These are phyloP conservation scores for Circaetus gallicus DNA, from an alignment of 2,113 vertebrate species.

Conservation along the genomic window DNA sequence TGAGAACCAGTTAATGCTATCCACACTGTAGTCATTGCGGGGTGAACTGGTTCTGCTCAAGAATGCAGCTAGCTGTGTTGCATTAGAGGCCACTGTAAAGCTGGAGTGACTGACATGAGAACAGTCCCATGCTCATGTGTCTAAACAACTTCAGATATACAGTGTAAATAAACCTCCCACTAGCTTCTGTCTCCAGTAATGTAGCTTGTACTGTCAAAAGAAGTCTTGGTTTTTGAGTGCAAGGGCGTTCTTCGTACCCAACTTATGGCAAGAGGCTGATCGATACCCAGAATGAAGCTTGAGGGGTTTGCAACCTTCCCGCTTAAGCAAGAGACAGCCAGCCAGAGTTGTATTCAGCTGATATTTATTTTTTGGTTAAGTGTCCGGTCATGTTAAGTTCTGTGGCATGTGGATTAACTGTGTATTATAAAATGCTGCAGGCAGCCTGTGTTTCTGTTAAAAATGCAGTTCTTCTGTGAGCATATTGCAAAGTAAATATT, in stretches of 20 bases:
- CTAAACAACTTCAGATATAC: not conserved
- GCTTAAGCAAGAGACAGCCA: not conserved
- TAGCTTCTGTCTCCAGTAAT: not conserved
- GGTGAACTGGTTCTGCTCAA: not conserved
- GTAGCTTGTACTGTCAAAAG: not conserved
- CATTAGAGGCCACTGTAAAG: rapidly evolving
- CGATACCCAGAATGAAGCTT: rapidly evolving
- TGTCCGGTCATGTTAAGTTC: not conserved
- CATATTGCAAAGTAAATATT: not conserved
- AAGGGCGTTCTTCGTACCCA: not conserved
- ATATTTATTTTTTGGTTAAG: not conserved
- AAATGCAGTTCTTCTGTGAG: not conserved
- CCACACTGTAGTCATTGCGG: rapidly evolving
- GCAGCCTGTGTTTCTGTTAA: not conserved
- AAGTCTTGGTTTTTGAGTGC: not conserved
- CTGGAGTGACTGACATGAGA: not conserved
- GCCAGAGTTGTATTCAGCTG: not conserved
- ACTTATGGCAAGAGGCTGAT: not conserved
- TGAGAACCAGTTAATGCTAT: rapidly evolving
- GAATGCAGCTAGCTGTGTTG: not conserved
- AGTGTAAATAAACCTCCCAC: not conserved
- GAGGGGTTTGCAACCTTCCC: not conserved
- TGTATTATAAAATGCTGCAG: not conserved
- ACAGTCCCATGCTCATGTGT: rapidly evolving
- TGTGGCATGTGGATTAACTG: not conserved